Evolutionary conservation across 2,888 invertebrate genomes (phyloP), one percentile per base, ranked within the genome.

Genomic region (Standfussiana lucernea): DNA sequence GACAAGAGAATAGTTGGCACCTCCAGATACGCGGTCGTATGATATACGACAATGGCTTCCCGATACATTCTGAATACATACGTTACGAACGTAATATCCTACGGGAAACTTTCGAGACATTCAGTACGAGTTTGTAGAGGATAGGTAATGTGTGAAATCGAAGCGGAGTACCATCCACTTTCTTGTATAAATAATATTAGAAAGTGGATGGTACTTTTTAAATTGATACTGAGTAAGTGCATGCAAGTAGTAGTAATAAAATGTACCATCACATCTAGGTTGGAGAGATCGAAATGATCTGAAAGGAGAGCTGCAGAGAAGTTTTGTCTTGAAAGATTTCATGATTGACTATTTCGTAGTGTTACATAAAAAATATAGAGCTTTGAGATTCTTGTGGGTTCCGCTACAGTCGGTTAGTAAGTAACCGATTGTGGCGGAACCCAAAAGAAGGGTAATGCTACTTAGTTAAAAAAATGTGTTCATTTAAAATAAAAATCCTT

Each of bases 11-110:
- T 90, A 90, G 91, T 92, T 91, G 91, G 91, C 93, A 93, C 94
- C 92, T 93, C 90, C 89, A 92, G 90, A 92, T 89, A 90, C 83
- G 76, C 72, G 81, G 87, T 83, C 84, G 77, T 68, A 86, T 92
- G 91, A 91, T 89, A 92, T 91, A 94, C 90, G 89, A 89, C 89
- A 93, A 94, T 93, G 92, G 93, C 92, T 94, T 94, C 92, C 93
- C 94, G 91, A 95, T 95, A 94, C 93, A 90, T 92, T 91, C 92
- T 91, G 92, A 91, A 92, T 91, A 89, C 88, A 83, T 84, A 86
- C 83, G 82, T 86, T 86, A 83, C 79, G 80, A 87, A 83, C 85
- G 86, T 89, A 87, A 91, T 91, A 90, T 90, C 88, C 86, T 90
- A 86, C 78, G 88, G 86, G 88, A 90, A 92, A 92, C 90, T 93